Evolutionary conservation across 2,888 invertebrate genomes (phyloP).

Genomic region (Amitus sp.): DNA sequence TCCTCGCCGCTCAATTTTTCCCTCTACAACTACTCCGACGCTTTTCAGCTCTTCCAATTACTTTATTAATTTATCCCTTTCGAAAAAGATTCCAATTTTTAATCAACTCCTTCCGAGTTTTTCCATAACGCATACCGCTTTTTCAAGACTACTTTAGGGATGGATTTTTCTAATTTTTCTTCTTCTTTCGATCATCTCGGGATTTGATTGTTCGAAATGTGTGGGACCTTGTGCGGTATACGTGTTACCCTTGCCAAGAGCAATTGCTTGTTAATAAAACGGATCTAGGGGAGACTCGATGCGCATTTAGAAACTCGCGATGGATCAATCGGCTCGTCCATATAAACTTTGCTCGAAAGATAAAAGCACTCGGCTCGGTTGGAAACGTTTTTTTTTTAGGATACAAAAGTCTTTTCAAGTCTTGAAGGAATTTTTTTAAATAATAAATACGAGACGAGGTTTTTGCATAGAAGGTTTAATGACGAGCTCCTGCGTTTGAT

Average conservation of each 20-base stretch:
- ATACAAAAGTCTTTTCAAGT: too few species aligned
- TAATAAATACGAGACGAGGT: too few species aligned
- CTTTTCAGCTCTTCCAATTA: too few species aligned
- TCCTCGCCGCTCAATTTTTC: not conserved
- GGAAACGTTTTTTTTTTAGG: too few species aligned
- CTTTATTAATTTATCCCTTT: too few species aligned
- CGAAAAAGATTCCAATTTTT: too few species aligned
- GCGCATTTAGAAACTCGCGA: slow-evolving; percentile 42
- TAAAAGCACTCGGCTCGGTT: too few species aligned
- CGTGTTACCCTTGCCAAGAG: slow-evolving; percentile 51
- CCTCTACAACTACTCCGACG: not conserved
- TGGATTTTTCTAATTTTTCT: not conserved
- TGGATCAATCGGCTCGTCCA: slow-evolving; percentile 22
- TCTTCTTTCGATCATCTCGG: not conserved
- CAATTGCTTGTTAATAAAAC: slow-evolving; percentile 56
- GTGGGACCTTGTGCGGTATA: slow-evolving; percentile 38
- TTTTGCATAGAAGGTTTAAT: too few species aligned
- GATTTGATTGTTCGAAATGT: slow-evolving; percentile 26
- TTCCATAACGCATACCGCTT: too few species aligned
- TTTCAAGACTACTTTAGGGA: not conserved
- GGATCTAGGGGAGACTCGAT: slow-evolving; percentile 52
- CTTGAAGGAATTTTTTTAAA: too few species aligned
- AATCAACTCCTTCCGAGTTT: too few species aligned
- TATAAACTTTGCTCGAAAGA: slow-evolving; percentile 13
- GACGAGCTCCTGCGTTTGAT: too few species aligned